phyloP scores from a whole-genome alignment of 2,888 invertebrate genomes.

The Ormyrus thymus region DNA sequence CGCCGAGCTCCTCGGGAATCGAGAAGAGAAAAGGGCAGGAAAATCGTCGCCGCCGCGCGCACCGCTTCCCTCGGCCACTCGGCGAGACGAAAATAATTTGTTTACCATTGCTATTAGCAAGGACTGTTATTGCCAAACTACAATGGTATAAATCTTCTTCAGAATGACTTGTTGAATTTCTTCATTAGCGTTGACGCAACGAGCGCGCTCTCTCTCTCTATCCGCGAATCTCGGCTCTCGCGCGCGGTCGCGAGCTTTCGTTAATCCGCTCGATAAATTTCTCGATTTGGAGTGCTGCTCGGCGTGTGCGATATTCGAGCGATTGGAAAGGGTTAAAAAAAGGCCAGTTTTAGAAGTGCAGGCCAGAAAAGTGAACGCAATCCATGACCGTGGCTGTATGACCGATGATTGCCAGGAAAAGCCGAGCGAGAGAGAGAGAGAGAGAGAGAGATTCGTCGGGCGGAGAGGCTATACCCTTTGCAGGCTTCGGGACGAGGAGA shows the following conservation, averaged over 20 bases:
- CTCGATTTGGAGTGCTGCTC: neutral
- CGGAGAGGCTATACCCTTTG: no score
- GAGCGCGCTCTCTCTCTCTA: neutral
- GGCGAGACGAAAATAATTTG: conserved; percentile 43
- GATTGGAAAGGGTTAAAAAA: neutral
- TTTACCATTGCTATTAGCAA: conserved; percentile 16
- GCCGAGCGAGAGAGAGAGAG: no score
- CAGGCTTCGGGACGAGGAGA: no score
- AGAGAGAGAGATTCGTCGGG: no score
- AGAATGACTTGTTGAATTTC: conserved; percentile 1
- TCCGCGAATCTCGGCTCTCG: neutral
- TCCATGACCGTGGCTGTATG: conserved; percentile 36
- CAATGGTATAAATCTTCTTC: conserved; percentile 25
- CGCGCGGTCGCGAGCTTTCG: neutral
- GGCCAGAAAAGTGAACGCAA: conserved; percentile 6
- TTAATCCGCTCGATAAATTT: neutral
- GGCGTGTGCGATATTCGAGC: no score
- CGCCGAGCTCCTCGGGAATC: no score
- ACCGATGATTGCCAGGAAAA: conserved; percentile 11
- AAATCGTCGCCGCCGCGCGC: no score
- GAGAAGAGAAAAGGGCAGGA: no score
- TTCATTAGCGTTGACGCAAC: conserved; percentile 27
- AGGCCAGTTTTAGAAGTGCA: neutral
- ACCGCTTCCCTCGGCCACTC: no score
- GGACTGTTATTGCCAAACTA: conserved; percentile 28